Percentiles rank a stretch among this genome's conserved stretches.
phyloP scores from a whole-genome alignment of 30 jellyfish, hydroid and myxozoan genomes.

The Calvadosia cruxmelitensis region DNA sequence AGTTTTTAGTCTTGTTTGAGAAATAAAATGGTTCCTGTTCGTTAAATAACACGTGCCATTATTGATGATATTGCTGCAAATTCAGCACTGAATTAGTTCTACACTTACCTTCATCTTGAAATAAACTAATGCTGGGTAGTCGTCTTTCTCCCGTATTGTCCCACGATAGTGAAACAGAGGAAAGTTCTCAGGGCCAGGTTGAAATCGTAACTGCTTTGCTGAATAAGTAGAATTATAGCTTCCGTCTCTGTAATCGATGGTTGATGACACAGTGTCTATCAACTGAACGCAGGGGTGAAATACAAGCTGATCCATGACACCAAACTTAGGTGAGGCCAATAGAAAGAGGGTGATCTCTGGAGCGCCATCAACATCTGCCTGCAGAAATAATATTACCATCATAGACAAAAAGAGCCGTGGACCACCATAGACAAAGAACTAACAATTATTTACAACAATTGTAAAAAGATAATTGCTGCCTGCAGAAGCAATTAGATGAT shows the following conservation, averaged over 20 bases:
- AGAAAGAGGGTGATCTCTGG: slow-evolving; percentile 78
- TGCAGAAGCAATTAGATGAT: no score
- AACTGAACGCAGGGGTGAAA: slow-evolving; percentile 69
- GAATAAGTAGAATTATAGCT: neutral
- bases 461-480: no score
- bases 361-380: slow-evolving; percentile 91
- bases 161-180: neutral
- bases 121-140: neutral
- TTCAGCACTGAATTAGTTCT: no score
- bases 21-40: no score
- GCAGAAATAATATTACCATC: neutral
- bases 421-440: no score
- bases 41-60: no score
- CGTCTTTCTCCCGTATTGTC: neutral
- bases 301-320: slow-evolving; percentile 34
- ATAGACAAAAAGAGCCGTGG: no score
- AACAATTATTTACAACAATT: no score
- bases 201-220: neutral
- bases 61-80: no score
- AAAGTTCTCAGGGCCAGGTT: neutral
- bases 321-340: slow-evolving; percentile 34
- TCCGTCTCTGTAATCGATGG: slow-evolving; percentile 27
- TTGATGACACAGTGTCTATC: slow-evolving; percentile 41
- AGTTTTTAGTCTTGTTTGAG: no score
- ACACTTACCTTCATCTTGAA: neutral